Evolutionary conservation across 2,113 vertebrate genomes (phyloP).

Genomic region (Cephalopterus ornatus): DNA sequence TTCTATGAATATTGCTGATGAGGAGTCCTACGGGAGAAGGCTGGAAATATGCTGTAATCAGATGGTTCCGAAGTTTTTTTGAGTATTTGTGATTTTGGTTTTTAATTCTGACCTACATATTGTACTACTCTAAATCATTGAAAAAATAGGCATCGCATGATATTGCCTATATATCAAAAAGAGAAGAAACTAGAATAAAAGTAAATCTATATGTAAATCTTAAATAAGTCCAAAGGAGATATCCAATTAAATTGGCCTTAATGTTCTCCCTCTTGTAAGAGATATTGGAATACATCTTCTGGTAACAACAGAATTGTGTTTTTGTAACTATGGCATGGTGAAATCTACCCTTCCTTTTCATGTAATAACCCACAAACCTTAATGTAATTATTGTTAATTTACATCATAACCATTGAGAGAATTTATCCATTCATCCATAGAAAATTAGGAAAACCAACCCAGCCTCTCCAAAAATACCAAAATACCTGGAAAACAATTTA

Average conservation of each 20-base stretch:
- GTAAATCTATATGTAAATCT: neutral
- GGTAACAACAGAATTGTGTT: neutral
- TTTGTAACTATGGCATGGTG: neutral
- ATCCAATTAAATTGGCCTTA: neutral
- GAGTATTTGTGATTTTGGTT: neutral
- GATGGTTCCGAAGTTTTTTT: neutral
- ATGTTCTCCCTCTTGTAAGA: neutral
- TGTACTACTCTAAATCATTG: neutral
- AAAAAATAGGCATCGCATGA: neutral
- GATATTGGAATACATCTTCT: neutral
- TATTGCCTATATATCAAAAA: neutral
- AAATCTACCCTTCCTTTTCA: neutral
- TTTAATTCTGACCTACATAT: neutral
- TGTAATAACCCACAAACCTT: neutral
- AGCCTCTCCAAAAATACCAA: accelerated
- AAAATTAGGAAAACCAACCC: neutral
- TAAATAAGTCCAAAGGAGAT: neutral
- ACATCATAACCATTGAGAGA: neutral
- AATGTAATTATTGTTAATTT: neutral
- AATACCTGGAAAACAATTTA: neutral
- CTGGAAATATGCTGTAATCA: neutral
- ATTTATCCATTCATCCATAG: neutral
- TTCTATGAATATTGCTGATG: conserved; percentile 29
- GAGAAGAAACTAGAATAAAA: neutral
- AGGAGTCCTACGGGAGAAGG: neutral